Conservation (phyloP, 2,113 vertebrate species). For the Lepidothrix coronata region DNA sequence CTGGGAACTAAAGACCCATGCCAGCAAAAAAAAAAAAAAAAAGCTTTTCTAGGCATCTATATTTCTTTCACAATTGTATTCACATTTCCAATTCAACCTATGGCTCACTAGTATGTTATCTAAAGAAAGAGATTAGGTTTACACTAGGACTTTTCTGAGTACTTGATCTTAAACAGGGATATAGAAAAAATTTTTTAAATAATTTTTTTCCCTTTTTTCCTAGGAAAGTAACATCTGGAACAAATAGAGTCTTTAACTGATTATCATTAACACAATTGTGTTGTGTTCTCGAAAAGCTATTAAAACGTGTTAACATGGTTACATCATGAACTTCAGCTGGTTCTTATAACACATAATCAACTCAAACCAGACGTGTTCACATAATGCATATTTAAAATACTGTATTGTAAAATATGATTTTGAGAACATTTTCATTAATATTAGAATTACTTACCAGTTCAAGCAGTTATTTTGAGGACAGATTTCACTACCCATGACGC, state of each 20-base stretch:
- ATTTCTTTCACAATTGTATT: slow-evolving; percentile 28
- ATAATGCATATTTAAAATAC: slow-evolving; percentile 56
- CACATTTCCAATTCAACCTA: slow-evolving; percentile 11
- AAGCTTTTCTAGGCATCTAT: slow-evolving; percentile 29
- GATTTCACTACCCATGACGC: background rate
- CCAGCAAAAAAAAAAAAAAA: background rate
- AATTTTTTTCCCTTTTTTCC: background rate
- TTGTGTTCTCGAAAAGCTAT: slow-evolving; percentile 65
- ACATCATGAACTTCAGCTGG: slow-evolving; percentile 71
- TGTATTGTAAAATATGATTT: background rate
- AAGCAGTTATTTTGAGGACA: background rate
- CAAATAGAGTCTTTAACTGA: slow-evolving; percentile 65
- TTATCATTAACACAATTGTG: slow-evolving; percentile 63
- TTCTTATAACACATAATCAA: slow-evolving; percentile 66
- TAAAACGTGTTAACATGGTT: slow-evolving; percentile 73
- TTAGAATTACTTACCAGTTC: slow-evolving; percentile 5
- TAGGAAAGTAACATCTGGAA: slow-evolving; percentile 70
- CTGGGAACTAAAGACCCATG: background rate
- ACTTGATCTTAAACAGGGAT: slow-evolving; percentile 43
- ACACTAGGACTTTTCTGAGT: background rate
- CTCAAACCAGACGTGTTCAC: slow-evolving; percentile 26
- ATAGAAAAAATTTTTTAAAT: background rate
- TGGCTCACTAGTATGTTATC: slow-evolving; percentile 20
- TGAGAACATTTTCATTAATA: background rate
- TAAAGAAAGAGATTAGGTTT: slow-evolving; percentile 39